Conservation (phyloP, 1,140 invertebrate genomes). For the Trachymyrmex septentrionalis region DNA sequence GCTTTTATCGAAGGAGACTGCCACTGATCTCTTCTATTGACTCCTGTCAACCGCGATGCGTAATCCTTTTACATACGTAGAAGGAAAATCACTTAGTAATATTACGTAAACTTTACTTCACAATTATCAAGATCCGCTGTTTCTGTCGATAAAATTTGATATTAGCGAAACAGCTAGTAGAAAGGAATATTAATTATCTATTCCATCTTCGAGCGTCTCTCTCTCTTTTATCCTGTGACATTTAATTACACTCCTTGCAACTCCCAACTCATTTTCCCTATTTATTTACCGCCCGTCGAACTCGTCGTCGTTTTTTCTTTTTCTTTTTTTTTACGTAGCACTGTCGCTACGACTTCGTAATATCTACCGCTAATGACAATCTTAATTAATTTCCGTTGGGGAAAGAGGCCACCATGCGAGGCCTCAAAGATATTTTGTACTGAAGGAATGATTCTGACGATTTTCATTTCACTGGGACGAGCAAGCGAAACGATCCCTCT, state of each 20-base stretch:
- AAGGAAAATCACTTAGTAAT: not conserved
- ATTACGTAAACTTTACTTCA: not conserved
- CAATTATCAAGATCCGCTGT: not conserved
- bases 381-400: constrained; percentile 55
- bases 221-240: not conserved
- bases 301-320: not conserved
- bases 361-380: constrained; percentile 48
- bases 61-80: not conserved
- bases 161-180: not conserved
- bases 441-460: constrained; percentile 39
- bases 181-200: not conserved
- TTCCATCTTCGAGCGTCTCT: not conserved
- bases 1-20: not conserved
- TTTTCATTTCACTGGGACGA: constrained; percentile 49
- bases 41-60: not conserved
- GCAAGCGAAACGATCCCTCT: not conserved
- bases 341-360: not conserved
- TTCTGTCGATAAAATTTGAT: not conserved
- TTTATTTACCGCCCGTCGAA: constrained; percentile 17
- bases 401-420: constrained; percentile 29
- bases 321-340: not conserved
- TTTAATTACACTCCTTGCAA: constrained; percentile 25
- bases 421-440: constrained; percentile 31
- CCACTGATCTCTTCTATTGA: constrained; percentile 20
- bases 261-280: constrained; percentile 12